Percentiles rank a stretch among this genome's conserved stretches.
Conservation (phyloP, 2,888 invertebrate genomes). For the Xanthorhoe designata region DNA sequence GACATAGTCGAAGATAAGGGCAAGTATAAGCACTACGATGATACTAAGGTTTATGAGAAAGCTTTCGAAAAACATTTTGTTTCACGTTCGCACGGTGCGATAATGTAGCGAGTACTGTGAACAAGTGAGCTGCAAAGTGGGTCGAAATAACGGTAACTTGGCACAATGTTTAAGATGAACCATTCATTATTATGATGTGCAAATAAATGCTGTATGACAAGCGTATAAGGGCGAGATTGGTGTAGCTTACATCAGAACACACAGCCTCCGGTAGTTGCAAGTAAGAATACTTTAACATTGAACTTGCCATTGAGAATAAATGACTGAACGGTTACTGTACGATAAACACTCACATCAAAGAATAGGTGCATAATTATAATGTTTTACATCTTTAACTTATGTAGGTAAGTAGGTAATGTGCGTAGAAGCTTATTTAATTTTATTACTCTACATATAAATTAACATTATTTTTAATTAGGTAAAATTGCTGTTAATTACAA, state of each 20-base stretch:
- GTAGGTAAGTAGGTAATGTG: not conserved
- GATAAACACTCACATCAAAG: not conserved
- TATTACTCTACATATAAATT: not conserved
- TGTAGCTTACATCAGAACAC: slow-evolving; percentile 28
- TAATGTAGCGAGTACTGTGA: slow-evolving; percentile 64
- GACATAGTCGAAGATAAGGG: slow-evolving; percentile 74
- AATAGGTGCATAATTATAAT: not conserved
- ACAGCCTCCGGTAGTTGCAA: slow-evolving; percentile 35
- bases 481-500: no score
- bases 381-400: not conserved
- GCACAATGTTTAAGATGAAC: slow-evolving; percentile 43
- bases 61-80: slow-evolving; percentile 81
- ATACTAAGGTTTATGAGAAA: slow-evolving; percentile 69
- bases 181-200: slow-evolving; percentile 33
- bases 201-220: slow-evolving; percentile 35
- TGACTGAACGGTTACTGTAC: slow-evolving; percentile 4
- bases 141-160: slow-evolving; percentile 75
- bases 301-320: slow-evolving; percentile 52
- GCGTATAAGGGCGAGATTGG: slow-evolving; percentile 31
- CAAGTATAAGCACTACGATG: slow-evolving; percentile 63
- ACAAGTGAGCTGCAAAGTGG: slow-evolving; percentile 60
- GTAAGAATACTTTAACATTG: slow-evolving; percentile 51
- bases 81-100: slow-evolving; percentile 64
- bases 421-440: not conserved
- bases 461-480: not conserved